phyloP scores from a whole-genome alignment of 1,140 invertebrate species.

The Megalopta genalis region DNA sequence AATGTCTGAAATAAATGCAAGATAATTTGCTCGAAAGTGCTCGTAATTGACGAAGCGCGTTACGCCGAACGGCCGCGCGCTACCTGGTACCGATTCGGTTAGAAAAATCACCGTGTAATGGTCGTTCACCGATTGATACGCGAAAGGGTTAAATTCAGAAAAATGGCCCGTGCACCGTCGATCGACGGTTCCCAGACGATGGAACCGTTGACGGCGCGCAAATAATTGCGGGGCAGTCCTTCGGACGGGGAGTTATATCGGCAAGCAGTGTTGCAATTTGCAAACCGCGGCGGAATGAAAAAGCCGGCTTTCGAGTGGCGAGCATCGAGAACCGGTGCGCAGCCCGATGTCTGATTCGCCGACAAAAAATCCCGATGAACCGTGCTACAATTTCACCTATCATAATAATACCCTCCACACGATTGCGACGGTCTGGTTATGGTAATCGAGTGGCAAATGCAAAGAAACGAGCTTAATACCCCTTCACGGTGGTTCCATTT shows the following conservation, averaged over 20 bases:
- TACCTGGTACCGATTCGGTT: neutral
- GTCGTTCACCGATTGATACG: neutral
- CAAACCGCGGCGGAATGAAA: conserved; percentile 27
- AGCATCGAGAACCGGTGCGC: too few relatives aligned
- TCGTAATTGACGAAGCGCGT: too few relatives aligned
- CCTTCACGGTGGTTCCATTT: conserved; percentile 24
- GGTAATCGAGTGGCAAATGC: conserved; percentile 35
- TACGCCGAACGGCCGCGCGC: neutral
- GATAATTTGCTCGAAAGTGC: too few relatives aligned
- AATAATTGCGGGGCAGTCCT: conserved; percentile 4
- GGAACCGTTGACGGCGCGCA: neutral
- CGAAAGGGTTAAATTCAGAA: neutral
- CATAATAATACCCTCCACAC: conserved; percentile 46
- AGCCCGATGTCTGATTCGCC: conserved; percentile 17
- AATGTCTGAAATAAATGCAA: too few relatives aligned
- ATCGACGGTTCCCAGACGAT: too few relatives aligned
- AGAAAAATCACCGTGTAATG: neutral
- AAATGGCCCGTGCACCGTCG: neutral
- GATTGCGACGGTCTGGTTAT: conserved; percentile 15
- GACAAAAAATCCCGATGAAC: conserved; percentile 31
- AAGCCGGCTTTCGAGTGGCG: neutral
- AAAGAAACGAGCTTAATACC: conserved; percentile 33
- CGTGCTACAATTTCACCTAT: conserved; percentile 15
- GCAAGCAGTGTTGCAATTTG: conserved; percentile 44
- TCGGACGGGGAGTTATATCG: neutral